A percentile compares a stretch with the other conserved stretches of the same genome.
Conservation (phyloP, 2,888 invertebrate genomes). For the Orthonevra nobilis region DNA sequence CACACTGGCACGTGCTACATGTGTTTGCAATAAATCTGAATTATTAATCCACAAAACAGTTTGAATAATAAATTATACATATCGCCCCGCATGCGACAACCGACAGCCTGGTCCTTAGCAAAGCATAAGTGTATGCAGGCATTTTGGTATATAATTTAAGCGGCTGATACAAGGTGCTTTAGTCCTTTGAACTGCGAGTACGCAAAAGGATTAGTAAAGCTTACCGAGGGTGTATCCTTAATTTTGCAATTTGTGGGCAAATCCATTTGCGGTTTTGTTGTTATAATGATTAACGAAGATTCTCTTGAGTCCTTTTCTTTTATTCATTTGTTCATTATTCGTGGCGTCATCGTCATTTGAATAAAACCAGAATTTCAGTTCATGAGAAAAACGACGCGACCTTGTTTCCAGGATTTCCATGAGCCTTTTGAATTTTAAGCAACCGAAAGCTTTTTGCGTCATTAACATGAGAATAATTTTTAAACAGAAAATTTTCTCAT, state of each 20-base stretch:
- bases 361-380: too few relatives aligned
- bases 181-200: constrained; percentile 16
- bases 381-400: too few relatives aligned
- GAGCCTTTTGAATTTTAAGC: too few relatives aligned
- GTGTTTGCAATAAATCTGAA: constrained; percentile 27
- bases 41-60: constrained; percentile 28
- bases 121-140: background rate
- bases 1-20: constrained; percentile 13
- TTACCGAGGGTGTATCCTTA: constrained; percentile 1
- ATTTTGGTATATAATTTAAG: background rate
- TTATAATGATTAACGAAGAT: too few relatives aligned
- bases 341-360: too few relatives aligned
- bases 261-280: background rate
- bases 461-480: too few relatives aligned
- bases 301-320: too few relatives aligned
- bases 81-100: background rate
- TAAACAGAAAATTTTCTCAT: too few relatives aligned
- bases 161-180: background rate
- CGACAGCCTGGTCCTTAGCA: background rate
- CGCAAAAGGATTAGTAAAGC: constrained; percentile 25
- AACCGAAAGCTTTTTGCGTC: too few relatives aligned
- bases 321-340: too few relatives aligned
- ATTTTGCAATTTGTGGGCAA: constrained; percentile 17
- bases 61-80: constrained; percentile 20
- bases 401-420: too few relatives aligned